Evolutionary conservation across 2,113 vertebrate species (phyloP), one percentile per base, ranked within the genome.

Genomic region (Triplophysa dalaica): DNA sequence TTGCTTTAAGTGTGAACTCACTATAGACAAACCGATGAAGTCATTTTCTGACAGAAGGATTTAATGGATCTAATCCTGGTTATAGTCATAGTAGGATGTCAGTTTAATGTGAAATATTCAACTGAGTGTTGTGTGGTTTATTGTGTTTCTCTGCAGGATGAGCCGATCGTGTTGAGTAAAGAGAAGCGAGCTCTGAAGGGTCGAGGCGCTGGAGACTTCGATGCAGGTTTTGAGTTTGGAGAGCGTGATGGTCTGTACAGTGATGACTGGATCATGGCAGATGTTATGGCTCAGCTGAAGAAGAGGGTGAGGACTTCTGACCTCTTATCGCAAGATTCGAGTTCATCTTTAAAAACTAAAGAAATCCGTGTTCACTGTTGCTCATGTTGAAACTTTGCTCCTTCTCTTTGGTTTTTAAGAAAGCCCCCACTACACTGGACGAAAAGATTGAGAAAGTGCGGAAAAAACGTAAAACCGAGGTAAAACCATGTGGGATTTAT

Each of bases 391-490:
- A 19, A 4, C 26, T 17, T 19, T 1, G 10, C 21, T 29, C 8
- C 26, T 29, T n/a, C 41, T 7, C 8, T 66, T 1, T 80, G 22
- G 7, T 54, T 50, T 83, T 77, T 19, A 81, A 99, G 97, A 95
- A 87, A 89, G 88, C 89, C 1, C 89, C 92, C 2, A 98, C 97
- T 0, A 99, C 95, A 0, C 84, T 99, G 83, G 98, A 99, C 76
- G 94, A 99, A 87, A 99, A 99, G 90, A 99, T 99, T 2, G 96
- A 97, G 65, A 94, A 94, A 86, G 92, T 99, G 65, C 90, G 98
- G 14, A 95, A 95, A 90, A 94, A 93, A 56, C 94, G 96, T 81
- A 97, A 93, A 82, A 85, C 86, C 0, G 93, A 95, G 92, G 96
- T 96, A 26, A 87, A 91, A 19, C 58, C 4, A 0, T n/a, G 21